Evolutionary conservation across 2,797 vertebrate genomes (phyloP).

Genomic region (Bucorvus abyssinicus): DNA sequence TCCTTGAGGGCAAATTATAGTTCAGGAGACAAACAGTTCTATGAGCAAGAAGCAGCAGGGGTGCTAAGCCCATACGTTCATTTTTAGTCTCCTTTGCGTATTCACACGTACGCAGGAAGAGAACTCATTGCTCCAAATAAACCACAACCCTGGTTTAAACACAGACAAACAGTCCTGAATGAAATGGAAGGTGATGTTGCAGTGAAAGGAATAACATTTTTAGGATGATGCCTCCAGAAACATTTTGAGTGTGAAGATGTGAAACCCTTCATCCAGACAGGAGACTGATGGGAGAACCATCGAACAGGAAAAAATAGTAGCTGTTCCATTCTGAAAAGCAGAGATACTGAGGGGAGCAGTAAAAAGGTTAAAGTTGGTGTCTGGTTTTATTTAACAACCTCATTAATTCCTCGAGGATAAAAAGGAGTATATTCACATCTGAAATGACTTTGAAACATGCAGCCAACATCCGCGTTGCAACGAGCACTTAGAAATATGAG

Average conservation of each 20-base stretch:
- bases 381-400: slow-evolving; percentile 32
- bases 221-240: neutral
- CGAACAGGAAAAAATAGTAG: neutral
- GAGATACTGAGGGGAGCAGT: neutral
- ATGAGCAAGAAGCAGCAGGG: neutral
- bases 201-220: neutral
- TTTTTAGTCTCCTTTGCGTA: neutral
- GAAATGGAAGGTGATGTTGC: neutral
- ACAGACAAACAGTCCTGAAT: neutral
- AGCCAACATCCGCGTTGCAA: neutral
- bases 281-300: neutral
- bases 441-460: neutral
- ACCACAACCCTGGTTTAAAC: neutral
- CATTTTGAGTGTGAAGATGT: neutral
- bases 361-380: slow-evolving; percentile 14
- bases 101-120: neutral
- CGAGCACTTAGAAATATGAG: neutral
- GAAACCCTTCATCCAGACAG: neutral
- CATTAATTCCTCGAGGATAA: slow-evolving; percentile 27
- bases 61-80: neutral
- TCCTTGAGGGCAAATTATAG: neutral
- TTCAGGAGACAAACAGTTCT: slow-evolving; percentile 28
- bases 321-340: neutral
- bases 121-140: neutral
- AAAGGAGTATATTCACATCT: slow-evolving; percentile 17